A percentile compares a stretch with the other conserved stretches of the same genome.
Evolutionary conservation across 1,140 invertebrate genomes (phyloP).

Genomic region (Bradynema listronoti): DNA sequence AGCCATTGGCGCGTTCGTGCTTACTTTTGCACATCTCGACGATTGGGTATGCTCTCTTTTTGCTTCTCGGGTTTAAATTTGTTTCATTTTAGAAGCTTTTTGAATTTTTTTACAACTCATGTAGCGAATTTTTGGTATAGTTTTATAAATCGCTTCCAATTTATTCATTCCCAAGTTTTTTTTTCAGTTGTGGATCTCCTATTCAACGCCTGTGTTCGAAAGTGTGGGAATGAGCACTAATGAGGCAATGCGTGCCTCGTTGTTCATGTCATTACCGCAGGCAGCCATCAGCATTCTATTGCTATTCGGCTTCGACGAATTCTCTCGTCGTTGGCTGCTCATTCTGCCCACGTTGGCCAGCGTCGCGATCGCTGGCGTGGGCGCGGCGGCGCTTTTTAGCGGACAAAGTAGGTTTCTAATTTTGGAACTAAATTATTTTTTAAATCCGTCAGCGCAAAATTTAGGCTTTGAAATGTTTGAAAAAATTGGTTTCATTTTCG

Average conservation of each 20-base stretch:
- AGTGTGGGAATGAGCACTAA: conserved; percentile 27
- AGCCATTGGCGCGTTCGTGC: conserved; percentile 33
- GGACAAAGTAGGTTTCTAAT: neutral
- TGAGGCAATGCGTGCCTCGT: conserved; percentile 23
- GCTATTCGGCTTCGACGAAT: conserved; percentile 41
- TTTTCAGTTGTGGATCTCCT: conserved; percentile 44
- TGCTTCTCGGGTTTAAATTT: no score
- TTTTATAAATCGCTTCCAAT: neutral
- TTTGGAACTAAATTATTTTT: no score
- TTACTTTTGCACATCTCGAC: conserved; percentile 42
- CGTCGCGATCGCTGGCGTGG: conserved; percentile 19
- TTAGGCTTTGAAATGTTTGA: no score
- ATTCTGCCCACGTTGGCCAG: conserved; percentile 39
- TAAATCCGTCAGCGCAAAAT: conserved; percentile 1
- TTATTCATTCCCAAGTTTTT: conserved; percentile 3
- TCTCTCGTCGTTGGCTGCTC: conserved; percentile 31
- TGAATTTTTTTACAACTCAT: neutral
- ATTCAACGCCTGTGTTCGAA: conserved; percentile 43
- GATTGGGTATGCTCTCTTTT: conserved; percentile 30
- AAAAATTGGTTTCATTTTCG: no score
- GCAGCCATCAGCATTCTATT: conserved; percentile 30
- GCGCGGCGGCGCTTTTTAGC: conserved; percentile 24
- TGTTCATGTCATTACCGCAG: conserved; percentile 38
- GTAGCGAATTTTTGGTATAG: neutral
- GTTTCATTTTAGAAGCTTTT: neutral